These are phyloP conservation scores for Podarcis raffonei DNA, from an alignment of 2,113 vertebrate genomes.

Conservation along the genomic window DNA sequence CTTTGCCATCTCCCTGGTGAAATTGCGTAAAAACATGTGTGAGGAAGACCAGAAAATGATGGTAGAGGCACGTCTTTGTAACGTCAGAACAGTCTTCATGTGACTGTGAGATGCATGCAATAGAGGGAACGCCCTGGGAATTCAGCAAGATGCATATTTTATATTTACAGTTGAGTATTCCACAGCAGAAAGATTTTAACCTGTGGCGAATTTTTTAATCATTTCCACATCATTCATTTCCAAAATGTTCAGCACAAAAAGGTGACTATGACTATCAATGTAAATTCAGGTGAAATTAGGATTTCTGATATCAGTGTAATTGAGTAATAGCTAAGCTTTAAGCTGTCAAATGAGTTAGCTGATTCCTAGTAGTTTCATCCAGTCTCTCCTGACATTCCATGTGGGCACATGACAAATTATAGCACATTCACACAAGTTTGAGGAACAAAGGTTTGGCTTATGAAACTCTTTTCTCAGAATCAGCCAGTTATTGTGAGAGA, in stretches of 20 bases:
- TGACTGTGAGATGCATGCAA: neutral
- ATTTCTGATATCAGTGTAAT: neutral
- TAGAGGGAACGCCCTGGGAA: neutral
- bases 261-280: neutral
- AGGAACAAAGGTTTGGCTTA: neutral
- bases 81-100: neutral
- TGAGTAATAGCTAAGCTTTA: neutral
- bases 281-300: neutral
- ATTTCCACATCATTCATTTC: neutral
- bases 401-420: neutral
- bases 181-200: neutral
- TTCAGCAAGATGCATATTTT: neutral
- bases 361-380: neutral
- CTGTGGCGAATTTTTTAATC: neutral
- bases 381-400: neutral
- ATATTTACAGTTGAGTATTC: neutral
- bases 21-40: neutral
- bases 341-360: neutral
- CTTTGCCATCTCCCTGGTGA: neutral
- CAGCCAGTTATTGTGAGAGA: constrained; percentile 25
- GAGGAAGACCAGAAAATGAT: too few relatives aligned
- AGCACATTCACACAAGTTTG: neutral
- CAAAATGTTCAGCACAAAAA: neutral
- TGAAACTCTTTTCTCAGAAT: neutral
- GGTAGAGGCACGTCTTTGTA: too few relatives aligned